Conservation (phyloP, 1,140 invertebrate genomes). For the Pemphigus obesinymphae region DNA sequence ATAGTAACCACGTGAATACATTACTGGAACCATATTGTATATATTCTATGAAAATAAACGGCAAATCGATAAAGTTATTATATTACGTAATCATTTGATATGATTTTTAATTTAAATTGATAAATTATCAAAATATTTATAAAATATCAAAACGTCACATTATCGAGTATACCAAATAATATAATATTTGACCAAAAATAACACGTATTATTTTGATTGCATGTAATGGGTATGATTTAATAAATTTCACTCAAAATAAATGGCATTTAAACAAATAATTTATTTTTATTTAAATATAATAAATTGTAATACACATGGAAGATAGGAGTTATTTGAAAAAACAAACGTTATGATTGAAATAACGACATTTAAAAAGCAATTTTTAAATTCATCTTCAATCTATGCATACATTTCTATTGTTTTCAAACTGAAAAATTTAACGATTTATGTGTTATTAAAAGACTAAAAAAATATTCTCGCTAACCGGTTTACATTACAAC, state of each 20-base stretch:
- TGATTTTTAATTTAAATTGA: too few species aligned
- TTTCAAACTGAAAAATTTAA: constrained; percentile 5
- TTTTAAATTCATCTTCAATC: neutral
- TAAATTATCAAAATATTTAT: too few species aligned
- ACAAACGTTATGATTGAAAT: neutral
- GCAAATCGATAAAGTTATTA: too few species aligned
- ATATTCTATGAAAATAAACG: neutral
- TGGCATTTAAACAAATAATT: too few species aligned
- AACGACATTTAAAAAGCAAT: neutral
- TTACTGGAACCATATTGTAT: neutral
- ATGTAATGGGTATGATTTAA: too few species aligned
- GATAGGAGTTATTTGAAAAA: neutral
- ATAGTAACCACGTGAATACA: too few species aligned
- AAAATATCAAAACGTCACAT: too few species aligned
- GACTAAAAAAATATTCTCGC: neutral
- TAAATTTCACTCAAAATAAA: neutral
- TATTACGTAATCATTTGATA: too few species aligned
- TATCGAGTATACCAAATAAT: too few species aligned
- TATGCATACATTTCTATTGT: neutral
- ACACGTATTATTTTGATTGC: neutral
- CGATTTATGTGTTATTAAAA: constrained; percentile 10
- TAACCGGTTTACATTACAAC: constrained; percentile 16
- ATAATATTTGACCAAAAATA: too few species aligned
- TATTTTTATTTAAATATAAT: too few species aligned
- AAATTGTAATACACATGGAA: neutral